phyloP scores from a whole-genome alignment of 2,888 invertebrate species.

The Spatulosminthurus flaviceps region DNA sequence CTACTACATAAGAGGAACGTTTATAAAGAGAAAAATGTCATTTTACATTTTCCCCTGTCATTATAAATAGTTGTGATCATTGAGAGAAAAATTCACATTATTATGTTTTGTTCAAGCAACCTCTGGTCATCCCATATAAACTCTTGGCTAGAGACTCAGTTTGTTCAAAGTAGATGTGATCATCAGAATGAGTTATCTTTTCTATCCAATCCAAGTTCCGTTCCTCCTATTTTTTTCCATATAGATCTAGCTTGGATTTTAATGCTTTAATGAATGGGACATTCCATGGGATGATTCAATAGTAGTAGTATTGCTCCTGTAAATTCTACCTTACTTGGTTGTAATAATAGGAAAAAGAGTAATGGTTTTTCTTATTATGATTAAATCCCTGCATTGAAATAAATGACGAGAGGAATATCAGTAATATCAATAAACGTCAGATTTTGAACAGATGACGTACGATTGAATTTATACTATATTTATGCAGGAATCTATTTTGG shows the following conservation, averaged over 20 bases:
- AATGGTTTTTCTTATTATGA: no score
- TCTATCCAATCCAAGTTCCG: neutral
- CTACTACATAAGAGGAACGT: no score
- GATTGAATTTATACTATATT: no score
- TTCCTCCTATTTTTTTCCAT: neutral
- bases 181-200: neutral
- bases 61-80: constrained; percentile 18
- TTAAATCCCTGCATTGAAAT: no score
- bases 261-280: neutral
- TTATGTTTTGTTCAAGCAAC: neutral
- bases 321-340: no score
- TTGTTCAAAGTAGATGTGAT: neutral
- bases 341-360: no score
- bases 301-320: no score
- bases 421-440: no score
- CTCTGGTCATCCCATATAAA: no score
- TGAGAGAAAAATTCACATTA: neutral
- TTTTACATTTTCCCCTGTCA: neutral
- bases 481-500: no score
- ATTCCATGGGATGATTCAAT: neutral
- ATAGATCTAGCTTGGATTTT: neutral
- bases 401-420: no score
- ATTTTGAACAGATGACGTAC: no score
- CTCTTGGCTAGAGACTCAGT: neutral
- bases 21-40: neutral